These are phyloP conservation scores for Pachyuromys duprasi DNA, from an alignment of 2,797 vertebrate genomes.

Conservation along the genomic window DNA sequence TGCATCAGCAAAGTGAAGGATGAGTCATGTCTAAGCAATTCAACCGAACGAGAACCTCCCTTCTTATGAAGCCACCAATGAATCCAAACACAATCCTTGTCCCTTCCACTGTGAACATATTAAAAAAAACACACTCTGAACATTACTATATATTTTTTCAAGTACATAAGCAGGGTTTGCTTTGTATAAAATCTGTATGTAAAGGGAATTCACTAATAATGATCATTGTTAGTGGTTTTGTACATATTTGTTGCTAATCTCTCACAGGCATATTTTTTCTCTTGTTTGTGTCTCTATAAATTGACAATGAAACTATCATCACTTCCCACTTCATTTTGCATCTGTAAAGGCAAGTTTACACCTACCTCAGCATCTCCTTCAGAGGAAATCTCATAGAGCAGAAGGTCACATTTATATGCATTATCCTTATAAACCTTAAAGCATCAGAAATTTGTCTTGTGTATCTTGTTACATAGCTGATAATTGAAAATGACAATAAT, in stretches of 20 bases:
- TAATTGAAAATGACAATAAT: constrained; percentile 58
- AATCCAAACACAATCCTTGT: constrained; percentile 41
- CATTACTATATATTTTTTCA: constrained; percentile 26
- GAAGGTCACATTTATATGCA: constrained; percentile 35
- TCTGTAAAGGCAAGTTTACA: constrained; percentile 35
- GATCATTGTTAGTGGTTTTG: neutral
- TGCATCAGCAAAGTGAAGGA: constrained; percentile 47
- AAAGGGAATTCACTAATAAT: neutral
- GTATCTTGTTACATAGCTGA: constrained; percentile 28
- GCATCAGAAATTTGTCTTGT: constrained; percentile 50
- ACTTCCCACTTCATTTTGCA: neutral
- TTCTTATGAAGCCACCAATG: neutral
- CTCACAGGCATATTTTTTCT: neutral
- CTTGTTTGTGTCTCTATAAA: neutral
- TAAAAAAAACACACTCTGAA: neutral
- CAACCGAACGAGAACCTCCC: neutral
- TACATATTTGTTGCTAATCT: neutral
- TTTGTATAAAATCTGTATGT: neutral
- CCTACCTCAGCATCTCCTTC: constrained; percentile 43
- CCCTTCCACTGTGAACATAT: neutral
- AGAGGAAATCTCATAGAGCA: constrained; percentile 17
- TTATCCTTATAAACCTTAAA: neutral
- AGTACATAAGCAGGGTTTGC: neutral
- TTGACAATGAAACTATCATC: neutral
- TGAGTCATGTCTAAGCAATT: constrained; percentile 52